phyloP scores from a whole-genome alignment of 1,140 invertebrate species.

The Diachasma alloeum region DNA sequence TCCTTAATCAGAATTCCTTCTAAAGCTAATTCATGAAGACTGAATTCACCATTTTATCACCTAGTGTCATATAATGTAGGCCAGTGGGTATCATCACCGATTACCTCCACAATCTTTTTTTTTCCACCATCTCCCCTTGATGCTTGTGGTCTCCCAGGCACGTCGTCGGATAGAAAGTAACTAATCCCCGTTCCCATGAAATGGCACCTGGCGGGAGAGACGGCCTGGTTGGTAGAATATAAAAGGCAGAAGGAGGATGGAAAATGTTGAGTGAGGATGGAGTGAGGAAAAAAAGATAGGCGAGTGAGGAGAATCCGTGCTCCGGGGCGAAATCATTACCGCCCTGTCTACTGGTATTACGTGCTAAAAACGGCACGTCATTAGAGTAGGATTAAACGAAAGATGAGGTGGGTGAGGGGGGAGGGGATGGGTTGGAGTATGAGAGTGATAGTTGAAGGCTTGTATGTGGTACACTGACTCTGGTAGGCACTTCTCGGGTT shows the following conservation, averaged over 20 bases:
- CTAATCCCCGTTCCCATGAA: neutral
- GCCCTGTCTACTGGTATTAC: conserved; percentile 40
- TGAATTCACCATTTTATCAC: neutral
- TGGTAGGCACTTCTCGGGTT: neutral
- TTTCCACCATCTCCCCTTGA: neutral
- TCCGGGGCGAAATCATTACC: conserved; percentile 17
- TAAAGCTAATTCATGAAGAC: neutral
- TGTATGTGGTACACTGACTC: neutral
- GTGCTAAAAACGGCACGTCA: conserved; percentile 45
- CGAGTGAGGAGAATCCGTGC: neutral
- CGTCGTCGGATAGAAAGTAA: conserved; percentile 2
- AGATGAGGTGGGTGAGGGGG: conserved; percentile 4
- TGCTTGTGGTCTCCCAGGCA: neutral
- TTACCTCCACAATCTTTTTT: neutral
- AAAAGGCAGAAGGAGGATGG: conserved; percentile 17
- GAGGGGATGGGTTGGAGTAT: neutral
- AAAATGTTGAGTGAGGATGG: neutral
- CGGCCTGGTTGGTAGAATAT: neutral
- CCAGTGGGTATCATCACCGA: neutral
- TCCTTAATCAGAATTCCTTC: neutral
- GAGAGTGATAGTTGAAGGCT: neutral
- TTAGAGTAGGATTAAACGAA: conserved; percentile 46
- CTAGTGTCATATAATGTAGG: neutral
- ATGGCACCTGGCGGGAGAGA: conserved; percentile 27
- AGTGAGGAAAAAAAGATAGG: neutral